These are phyloP conservation scores for Amphipoea oculea DNA, from an alignment of 2,888 invertebrate genomes.

Conservation along the genomic window DNA sequence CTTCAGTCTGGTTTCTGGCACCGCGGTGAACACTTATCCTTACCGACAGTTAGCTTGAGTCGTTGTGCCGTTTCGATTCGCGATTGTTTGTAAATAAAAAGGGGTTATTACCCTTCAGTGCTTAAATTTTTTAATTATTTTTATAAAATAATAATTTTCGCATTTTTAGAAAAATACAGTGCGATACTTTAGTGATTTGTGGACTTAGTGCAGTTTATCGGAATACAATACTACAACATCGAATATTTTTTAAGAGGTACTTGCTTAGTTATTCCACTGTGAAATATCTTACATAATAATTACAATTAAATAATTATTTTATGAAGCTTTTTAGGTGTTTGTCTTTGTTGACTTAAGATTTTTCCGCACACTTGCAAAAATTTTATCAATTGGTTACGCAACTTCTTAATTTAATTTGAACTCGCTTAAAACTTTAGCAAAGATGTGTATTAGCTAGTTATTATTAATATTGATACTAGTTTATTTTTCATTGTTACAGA, in stretches of 20 bases:
- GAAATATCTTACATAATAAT: not conserved
- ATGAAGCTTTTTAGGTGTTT: not conserved
- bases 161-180: slow-evolving; percentile 16
- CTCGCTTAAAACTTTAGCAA: not conserved
- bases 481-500: slow-evolving; percentile 86
- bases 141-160: slow-evolving; percentile 42
- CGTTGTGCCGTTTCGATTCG: slow-evolving; percentile 63
- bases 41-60: slow-evolving; percentile 51
- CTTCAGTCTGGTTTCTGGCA: slow-evolving; percentile 87
- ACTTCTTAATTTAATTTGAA: slow-evolving; percentile 4
- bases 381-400: not conserved
- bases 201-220: slow-evolving; percentile 46
- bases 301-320: slow-evolving; percentile 11
- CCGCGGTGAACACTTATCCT: slow-evolving; percentile 82
- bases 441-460: not conserved
- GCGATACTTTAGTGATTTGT: slow-evolving; percentile 48
- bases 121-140: slow-evolving; percentile 27
- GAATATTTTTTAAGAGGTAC: slow-evolving; percentile 42
- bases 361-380: slow-evolving; percentile 10
- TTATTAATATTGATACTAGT: slow-evolving; percentile 36
- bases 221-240: slow-evolving; percentile 26
- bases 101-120: slow-evolving; percentile 75
- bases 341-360: slow-evolving; percentile 4
- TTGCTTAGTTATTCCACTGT: not conserved
- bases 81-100: slow-evolving; percentile 84